Base-by-base conservation (phyloP, 2,888 invertebrate genomes). In the Octonoba sinensis region DNA sequence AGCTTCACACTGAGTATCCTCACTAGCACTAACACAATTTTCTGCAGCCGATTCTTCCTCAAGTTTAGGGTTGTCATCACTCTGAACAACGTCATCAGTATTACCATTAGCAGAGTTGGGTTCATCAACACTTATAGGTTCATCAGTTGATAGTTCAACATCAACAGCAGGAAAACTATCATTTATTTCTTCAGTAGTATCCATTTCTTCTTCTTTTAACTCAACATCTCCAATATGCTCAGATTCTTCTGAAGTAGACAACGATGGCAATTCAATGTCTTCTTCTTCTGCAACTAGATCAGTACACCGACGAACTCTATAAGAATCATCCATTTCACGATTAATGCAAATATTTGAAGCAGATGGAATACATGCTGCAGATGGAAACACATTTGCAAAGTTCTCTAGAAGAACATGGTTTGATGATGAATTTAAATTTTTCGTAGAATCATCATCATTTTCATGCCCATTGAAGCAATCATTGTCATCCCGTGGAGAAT, bases 381-480 rank as follows among this genome's bases (percentile, higher is more conserved):
- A 79, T 11, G 83, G 83, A 59, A 85, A 85, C 1, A 85, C 85
- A 69, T 76, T 85, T 13, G 85, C 85, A 72, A 85, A 85, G 56
- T 83, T 83, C 51, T 85, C 85, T 27, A 85, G 56, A n/a, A 84
- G 60, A 1, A 74, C 75, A 65, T 76, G 79, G 49, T 76, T 76
- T 12, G 79, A 66, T 8, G 83, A 65, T 16, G 76, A 79, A 56
- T 69, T 83, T 13, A 72, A 36, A 27, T 73, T 76, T 2, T 76
- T 54, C 1, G 83, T 79, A 15, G 79, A 57, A 67, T 66, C 76
- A 27, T 76, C 76, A 49, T 71, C 20, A 24, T 27, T 74, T 51
- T 70, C 74, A 57, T 79, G 79, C 12, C 67, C 67, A 62, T 79
- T 79, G 11, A 73, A 69, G 18, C 72, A 49, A 44, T 72, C 75